Base-by-base conservation (phyloP, 2,113 vertebrate genomes). In the Coptodon rendalli region DNA sequence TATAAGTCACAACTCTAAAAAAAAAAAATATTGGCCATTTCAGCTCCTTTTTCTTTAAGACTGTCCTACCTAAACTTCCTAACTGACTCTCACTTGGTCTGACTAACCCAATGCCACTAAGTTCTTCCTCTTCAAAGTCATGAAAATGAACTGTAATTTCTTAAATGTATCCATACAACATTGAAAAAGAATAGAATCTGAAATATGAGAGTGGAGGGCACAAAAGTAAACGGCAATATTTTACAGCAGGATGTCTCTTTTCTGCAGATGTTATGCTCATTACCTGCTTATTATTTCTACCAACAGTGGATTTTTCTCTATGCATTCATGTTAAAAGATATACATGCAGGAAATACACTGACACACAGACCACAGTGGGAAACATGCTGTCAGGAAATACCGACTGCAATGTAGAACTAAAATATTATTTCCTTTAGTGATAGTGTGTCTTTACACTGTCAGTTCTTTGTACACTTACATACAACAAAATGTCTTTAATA, bases 271-370 rank as follows among this genome's bases (percentile, higher is more conserved):
- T 2, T 71, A 43, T 43, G 68, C 22, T 73, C 40, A 45, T 48
- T 45, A 73, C 0, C 3, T 73, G 68, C 2, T 27, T 29, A 11
- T 73, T 0, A 6, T 76, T 76, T 76, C 3, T 76, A 45, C 40
- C 43, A 76, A 7, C 40, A 0, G 14, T 45, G 24, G 40, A 11
- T 11, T 76, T 48, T 76, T 29, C 24, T 29, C 14, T 48, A 12
- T 48, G 19, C 24, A 2, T 19, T 45, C 14, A 17, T 12, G 43
- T 76, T 76, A 48, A 76, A 76, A 48, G 22, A 27, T 27, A 29
- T 17, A 27, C 13, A 48, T 76, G 40, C 24, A 45, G 14, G 13
- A 29, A 76, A 29, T 29, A 73, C 68, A 76, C 40, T 29, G 24
- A 76, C 4, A 48, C 22, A 76, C 40, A 73, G 40, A 45, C 68